phyloP scores from a whole-genome alignment of 2,797 vertebrate species.

The Syngnathus acus region DNA sequence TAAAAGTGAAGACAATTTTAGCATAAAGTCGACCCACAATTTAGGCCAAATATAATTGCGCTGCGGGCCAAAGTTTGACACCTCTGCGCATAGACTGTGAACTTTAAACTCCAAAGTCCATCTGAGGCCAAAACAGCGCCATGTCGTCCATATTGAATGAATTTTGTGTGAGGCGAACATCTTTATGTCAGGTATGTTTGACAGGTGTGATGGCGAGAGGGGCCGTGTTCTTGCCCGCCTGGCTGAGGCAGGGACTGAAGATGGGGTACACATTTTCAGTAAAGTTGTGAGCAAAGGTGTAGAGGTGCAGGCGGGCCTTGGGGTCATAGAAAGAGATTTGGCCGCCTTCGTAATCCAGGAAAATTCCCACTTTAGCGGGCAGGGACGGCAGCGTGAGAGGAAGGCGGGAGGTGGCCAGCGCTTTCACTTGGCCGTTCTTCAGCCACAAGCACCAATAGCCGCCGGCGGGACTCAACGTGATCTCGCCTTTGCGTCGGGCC shows the following conservation, averaged over 20 bases:
- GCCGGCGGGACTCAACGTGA: slow-evolving; percentile 66
- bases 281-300: slow-evolving; percentile 66
- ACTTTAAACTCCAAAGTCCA: not conserved
- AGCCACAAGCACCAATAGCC: slow-evolving; percentile 76
- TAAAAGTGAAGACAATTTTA: too few species aligned
- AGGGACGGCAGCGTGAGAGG: slow-evolving; percentile 36
- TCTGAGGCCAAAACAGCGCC: not conserved
- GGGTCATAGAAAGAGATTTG: slow-evolving; percentile 72
- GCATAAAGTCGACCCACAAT: too few species aligned
- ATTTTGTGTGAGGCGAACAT: not conserved
- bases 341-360: slow-evolving; percentile 70
- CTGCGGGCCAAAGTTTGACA: too few species aligned
- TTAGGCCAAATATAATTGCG: too few species aligned
- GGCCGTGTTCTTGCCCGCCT: slow-evolving; percentile 63
- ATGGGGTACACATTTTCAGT: slow-evolving; percentile 65
- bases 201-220: slow-evolving; percentile 53
- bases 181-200: slow-evolving; percentile 4
- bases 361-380: slow-evolving; percentile 65
- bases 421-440: slow-evolving; percentile 69
- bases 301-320: slow-evolving; percentile 62
- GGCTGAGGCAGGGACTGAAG: slow-evolving; percentile 70
- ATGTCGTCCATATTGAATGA: not conserved
- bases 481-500: slow-evolving; percentile 71
- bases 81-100: too few species aligned
- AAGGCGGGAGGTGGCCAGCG: slow-evolving; percentile 45